Base-by-base conservation (phyloP, 2,888 invertebrate species). In the Listrodromus nycthemerus region DNA sequence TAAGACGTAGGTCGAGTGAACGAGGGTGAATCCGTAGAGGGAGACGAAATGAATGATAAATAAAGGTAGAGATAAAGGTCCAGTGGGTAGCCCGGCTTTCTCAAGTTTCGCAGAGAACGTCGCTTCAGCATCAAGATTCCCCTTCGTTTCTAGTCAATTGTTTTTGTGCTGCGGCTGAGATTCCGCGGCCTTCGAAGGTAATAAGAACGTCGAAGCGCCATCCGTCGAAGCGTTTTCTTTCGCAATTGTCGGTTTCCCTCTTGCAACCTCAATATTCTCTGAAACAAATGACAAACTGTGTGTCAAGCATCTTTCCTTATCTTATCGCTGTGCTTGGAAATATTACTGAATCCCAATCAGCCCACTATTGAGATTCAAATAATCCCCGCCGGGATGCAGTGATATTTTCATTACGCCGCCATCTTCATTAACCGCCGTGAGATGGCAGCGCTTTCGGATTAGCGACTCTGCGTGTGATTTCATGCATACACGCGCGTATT, bases 111-210 rank as follows among this genome's bases (percentile, higher is more conserved):
- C 58, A 30, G 50, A 19, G 41, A 69, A 71, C 70, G 76, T 61
- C 41, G 61, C 61, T 65, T 76, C 73, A 52, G 70, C 66, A 83
- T 83, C 83, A 80, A 83, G 76, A 83, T 80, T 76, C 76, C 67
- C 61, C 69, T 76, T 73, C 66, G 61, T 33, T 65, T 52, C 48
- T 71, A 55, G 65, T 76, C n/a, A 65, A 61, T 55, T 71, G 21
- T 61, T 65, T 55, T 73, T 27, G 50, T 73, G 55, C 45, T 33
- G 52, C 21, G 67, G 30, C 61, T 77, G 79, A 75, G 75, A 69
- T 80, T 76, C 71, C 27, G n/a, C 19, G 21, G 50, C 70, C 61
- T 24, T 50, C 50, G 77, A 67, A 8, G 77, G 76, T 37, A 65
- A 66, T 73, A 79, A 33, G 21, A 83, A 21, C 8, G 74, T 50